Evolutionary conservation across 2,888 invertebrate genomes (phyloP).

Genomic region (Chrysina gloriosa): DNA sequence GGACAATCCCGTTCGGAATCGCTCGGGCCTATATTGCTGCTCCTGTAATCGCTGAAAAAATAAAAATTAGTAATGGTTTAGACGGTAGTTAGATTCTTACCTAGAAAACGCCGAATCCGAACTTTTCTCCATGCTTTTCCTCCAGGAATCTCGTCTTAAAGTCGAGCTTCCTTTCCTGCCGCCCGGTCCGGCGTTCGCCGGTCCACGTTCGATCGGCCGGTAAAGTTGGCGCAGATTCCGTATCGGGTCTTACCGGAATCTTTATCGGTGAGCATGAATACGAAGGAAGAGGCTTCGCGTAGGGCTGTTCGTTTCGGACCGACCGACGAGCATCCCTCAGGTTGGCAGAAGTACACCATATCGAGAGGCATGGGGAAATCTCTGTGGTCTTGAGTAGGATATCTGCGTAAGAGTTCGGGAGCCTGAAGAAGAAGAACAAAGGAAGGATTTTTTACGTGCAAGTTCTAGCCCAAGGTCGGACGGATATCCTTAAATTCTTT

Average conservation of each 20-base stretch:
- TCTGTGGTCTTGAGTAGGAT: constrained; percentile 94
- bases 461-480: too few species aligned
- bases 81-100: constrained; percentile 62
- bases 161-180: constrained; percentile 68
- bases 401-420: constrained; percentile 94
- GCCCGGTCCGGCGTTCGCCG: constrained; percentile 56
- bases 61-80: neutral
- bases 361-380: constrained; percentile 98
- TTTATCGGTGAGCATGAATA: constrained; percentile 98
- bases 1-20: constrained; percentile 91
- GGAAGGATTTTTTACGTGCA: too few species aligned
- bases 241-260: constrained; percentile 95
- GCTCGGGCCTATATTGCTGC: constrained; percentile 89
- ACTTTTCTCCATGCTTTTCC: constrained; percentile 91
- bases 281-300: constrained; percentile 95
- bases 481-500: too few species aligned
- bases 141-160: constrained; percentile 87
- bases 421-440: too few species aligned
- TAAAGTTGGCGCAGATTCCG: constrained; percentile 99
- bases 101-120: constrained; percentile 94
- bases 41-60: constrained; percentile 89
- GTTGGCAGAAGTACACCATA: constrained; percentile 99
- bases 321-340: constrained; percentile 95
- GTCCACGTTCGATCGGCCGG: constrained; percentile 82
- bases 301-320: constrained; percentile 87